A percentile compares a stretch with the other conserved stretches of the same genome.
These are phyloP conservation scores for Dynastes grantii DNA, from an alignment of 2,888 invertebrate genomes.

Conservation along the genomic window DNA sequence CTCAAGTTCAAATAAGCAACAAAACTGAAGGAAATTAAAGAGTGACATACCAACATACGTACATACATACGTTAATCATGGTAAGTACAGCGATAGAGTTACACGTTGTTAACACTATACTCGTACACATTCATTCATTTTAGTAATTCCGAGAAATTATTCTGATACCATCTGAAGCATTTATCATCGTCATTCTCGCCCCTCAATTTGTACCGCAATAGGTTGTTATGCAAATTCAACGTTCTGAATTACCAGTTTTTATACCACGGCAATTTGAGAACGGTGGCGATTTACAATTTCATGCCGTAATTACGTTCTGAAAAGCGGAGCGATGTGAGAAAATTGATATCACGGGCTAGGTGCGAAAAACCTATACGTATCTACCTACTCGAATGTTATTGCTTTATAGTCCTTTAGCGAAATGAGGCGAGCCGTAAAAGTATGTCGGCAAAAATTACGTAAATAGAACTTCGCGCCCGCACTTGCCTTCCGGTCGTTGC, in stretches of 20 bases:
- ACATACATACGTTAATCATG: background rate
- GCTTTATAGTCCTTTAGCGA: background rate
- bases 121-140: background rate
- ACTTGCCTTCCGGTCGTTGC: too few relatives aligned
- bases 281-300: constrained; percentile 16
- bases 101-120: background rate
- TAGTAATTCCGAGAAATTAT: background rate
- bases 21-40: too few relatives aligned
- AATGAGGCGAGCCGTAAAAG: background rate
- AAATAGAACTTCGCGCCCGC: too few relatives aligned
- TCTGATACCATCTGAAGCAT: background rate
- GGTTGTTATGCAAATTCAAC: background rate
- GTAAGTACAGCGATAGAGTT: background rate
- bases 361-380: background rate
- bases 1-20: too few relatives aligned
- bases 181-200: constrained; percentile 9
- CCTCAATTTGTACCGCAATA: background rate
- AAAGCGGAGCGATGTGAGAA: constrained; percentile 13
- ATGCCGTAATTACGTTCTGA: constrained; percentile 8
- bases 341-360: background rate
- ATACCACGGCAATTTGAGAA: constrained; percentile 2
- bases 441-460: background rate
- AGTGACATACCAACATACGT: too few relatives aligned
- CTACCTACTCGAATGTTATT: background rate
- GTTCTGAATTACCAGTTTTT: constrained; percentile 4